These are phyloP conservation scores for Zaprionus vittiger DNA, from an alignment of 1,140 invertebrate species.

Conservation along the genomic window DNA sequence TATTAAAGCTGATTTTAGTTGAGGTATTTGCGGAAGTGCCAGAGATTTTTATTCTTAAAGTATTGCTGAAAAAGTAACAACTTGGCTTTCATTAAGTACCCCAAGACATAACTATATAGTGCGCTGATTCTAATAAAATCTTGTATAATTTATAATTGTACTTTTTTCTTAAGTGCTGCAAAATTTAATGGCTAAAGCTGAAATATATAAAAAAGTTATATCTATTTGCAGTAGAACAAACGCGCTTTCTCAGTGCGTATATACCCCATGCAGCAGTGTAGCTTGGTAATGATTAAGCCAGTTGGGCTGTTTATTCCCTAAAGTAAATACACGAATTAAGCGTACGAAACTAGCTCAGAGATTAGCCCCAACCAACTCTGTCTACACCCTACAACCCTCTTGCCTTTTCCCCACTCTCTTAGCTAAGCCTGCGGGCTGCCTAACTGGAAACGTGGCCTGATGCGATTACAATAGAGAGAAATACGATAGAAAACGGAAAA, in stretches of 20 bases:
- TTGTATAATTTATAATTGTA: too few species aligned
- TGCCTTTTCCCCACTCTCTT: neutral
- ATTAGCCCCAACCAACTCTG: neutral
- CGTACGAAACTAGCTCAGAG: slow-evolving; percentile 10
- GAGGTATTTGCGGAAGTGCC: too few species aligned
- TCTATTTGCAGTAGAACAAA: neutral
- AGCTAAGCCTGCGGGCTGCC: neutral
- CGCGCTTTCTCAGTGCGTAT: neutral
- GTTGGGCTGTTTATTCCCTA: neutral
- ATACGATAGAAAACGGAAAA: slow-evolving; percentile 12
- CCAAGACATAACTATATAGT: neutral
- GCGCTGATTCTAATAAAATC: too few species aligned
- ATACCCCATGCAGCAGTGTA: neutral
- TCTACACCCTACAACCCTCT: neutral
- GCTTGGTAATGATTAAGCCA: neutral
- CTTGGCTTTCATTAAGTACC: neutral
- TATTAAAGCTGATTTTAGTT: too few species aligned
- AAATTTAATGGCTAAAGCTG: neutral
- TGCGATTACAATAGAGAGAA: slow-evolving; percentile 18
- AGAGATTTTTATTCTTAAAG: too few species aligned
- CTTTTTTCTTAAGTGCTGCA: neutral
- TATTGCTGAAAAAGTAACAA: too few species aligned
- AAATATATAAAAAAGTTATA: neutral
- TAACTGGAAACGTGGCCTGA: slow-evolving; percentile 10
- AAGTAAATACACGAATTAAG: slow-evolving; percentile 1